A percentile compares a stretch with the other conserved stretches of the same genome.
These are phyloP conservation scores for Brevimyrus niger DNA, from an alignment of 2,113 vertebrate species.

Conservation along the genomic window DNA sequence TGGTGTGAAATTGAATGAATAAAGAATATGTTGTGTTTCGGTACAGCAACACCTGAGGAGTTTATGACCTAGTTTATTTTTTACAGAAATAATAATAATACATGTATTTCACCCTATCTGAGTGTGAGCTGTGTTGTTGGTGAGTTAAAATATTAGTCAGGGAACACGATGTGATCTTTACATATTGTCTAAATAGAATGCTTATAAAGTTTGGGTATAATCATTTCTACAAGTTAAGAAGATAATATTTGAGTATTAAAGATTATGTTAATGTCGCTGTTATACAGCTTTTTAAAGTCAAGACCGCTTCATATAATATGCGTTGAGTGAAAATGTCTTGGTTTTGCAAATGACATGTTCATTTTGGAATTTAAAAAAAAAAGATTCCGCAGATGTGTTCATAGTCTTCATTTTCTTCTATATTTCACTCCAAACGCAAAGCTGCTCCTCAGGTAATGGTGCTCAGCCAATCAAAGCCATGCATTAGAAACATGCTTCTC, in stretches of 20 bases:
- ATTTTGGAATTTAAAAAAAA: not conserved
- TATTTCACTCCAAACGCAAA: not conserved
- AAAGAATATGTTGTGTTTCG: not conserved
- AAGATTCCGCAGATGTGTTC: not conserved
- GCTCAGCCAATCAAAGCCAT: too few relatives aligned
- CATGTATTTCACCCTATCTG: not conserved
- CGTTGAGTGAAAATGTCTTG: not conserved
- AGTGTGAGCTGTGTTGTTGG: not conserved
- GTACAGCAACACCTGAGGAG: not conserved
- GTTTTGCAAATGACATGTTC: not conserved
- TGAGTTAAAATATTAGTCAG: not conserved
- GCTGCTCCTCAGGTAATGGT: not conserved
- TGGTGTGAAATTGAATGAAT: not conserved
- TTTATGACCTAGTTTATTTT: not conserved
- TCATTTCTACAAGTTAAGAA: not conserved
- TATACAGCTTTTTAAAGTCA: not conserved
- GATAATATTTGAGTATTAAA: not conserved
- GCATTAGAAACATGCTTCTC: too few relatives aligned
- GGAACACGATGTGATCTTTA: not conserved
- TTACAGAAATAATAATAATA: not conserved
- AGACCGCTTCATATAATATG: not conserved
- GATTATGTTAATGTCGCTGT: not conserved
- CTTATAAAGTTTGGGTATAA: not conserved
- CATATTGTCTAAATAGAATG: not conserved
- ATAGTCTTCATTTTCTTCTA: not conserved